A percentile compares a stretch with the other conserved stretches of the same genome.
These are phyloP conservation scores for Cyprinodon tularosa DNA, from an alignment of 2,113 vertebrate genomes.

Conservation along the genomic window DNA sequence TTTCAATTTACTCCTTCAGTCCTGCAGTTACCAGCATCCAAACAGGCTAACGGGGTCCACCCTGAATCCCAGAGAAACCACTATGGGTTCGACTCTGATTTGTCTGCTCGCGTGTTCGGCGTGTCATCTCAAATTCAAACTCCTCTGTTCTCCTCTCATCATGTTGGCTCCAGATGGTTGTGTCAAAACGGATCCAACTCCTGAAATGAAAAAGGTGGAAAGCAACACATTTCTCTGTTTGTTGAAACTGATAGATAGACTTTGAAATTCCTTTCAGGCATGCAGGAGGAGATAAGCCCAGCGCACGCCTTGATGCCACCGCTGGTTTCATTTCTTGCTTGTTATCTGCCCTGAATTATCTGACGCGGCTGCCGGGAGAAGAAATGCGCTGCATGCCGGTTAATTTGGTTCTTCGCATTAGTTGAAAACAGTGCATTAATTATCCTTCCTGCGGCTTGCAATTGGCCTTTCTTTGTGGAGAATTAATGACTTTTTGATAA, in stretches of 20 bases:
- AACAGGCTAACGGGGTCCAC: constrained; percentile 72
- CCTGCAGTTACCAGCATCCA: constrained; percentile 53
- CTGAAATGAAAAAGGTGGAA: constrained; percentile 33
- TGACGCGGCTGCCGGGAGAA: constrained; percentile 38
- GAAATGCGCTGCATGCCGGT: constrained; percentile 20
- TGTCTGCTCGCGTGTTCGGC: constrained; percentile 70
- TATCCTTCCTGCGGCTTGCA: constrained; percentile 43
- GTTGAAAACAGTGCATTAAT: constrained; percentile 60
- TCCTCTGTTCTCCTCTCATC: constrained; percentile 74
- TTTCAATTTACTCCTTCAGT: constrained; percentile 55
- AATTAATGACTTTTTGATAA: constrained; percentile 61
- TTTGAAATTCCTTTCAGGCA: constrained; percentile 72
- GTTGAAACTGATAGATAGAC: constrained; percentile 70
- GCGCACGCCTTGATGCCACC: constrained; percentile 53
- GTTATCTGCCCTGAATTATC: constrained; percentile 50
- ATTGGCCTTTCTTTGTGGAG: constrained; percentile 64
- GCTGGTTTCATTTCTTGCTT: constrained; percentile 49
- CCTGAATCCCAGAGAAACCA: constrained; percentile 7
- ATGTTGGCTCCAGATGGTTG: constrained; percentile 77
- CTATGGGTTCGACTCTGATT: constrained; percentile 49
- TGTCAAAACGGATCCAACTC: constrained; percentile 68
- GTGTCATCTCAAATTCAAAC: constrained; percentile 76
- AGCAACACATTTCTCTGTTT: constrained; percentile 76
- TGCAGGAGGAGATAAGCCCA: constrained; percentile 60
- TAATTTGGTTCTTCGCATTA: constrained; percentile 32